Evolutionary conservation across 1,140 invertebrate species (phyloP).

Genomic region (Pogonognathellus flavescens): DNA sequence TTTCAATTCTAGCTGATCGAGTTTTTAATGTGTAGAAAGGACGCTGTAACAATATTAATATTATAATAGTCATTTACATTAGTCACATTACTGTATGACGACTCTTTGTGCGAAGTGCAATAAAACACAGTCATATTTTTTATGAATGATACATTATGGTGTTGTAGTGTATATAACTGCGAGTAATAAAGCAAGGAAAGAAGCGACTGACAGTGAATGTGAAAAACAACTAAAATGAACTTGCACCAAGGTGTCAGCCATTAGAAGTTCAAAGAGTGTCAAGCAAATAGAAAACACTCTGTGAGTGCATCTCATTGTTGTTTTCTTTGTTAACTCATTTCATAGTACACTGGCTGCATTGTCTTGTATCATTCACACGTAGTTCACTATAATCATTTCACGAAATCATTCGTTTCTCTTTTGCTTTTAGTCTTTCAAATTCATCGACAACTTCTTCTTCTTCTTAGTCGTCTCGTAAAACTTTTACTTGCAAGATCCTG

Average conservation of each 20-base stretch:
- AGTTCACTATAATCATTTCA: background rate
- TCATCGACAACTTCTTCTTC: conserved; percentile 12
- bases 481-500: conserved; percentile 2
- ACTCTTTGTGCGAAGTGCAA: too few species aligned
- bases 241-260: conserved; percentile 42
- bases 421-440: conserved; percentile 1
- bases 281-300: conserved; percentile 41
- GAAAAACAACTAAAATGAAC: conserved; percentile 28
- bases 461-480: background rate
- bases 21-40: conserved; percentile 22
- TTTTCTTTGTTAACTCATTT: conserved; percentile 9
- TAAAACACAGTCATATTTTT: background rate
- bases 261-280: conserved; percentile 44
- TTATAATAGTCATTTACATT: too few species aligned
- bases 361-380: conserved; percentile 15
- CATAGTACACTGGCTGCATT: background rate
- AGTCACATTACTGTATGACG: too few species aligned
- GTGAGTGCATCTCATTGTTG: background rate
- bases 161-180: background rate
- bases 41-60: background rate
- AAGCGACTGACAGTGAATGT: conserved; percentile 30
- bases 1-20: conserved; percentile 26
- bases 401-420: conserved; percentile 40
- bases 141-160: background rate
- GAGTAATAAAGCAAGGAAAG: background rate